These are phyloP conservation scores for Phalacrocorax pelagicus DNA, from an alignment of 2,113 vertebrate species.

Conservation along the genomic window DNA sequence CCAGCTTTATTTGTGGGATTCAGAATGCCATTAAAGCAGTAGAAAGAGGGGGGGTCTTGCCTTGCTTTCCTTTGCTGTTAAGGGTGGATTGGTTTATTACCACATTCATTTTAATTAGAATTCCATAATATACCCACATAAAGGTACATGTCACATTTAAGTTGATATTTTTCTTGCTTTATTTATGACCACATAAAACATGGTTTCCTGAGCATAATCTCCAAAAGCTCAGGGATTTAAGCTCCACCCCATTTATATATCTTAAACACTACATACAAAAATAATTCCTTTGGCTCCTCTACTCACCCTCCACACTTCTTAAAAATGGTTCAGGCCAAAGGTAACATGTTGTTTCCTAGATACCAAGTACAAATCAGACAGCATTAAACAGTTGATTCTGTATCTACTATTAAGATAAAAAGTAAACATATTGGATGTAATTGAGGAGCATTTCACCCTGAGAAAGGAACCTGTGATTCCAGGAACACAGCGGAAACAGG, in stretches of 20 bases:
- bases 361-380: neutral
- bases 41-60: neutral
- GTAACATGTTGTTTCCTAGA: neutral
- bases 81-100: conserved; percentile 58
- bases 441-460: neutral
- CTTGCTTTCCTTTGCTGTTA: conserved; percentile 28
- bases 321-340: conserved; percentile 29
- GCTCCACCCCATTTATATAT: conserved; percentile 58
- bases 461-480: neutral
- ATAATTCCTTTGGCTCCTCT: conserved; percentile 33
- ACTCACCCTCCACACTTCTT: neutral
- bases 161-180: conserved; percentile 66
- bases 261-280: conserved; percentile 19
- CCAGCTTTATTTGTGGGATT: conserved; percentile 65
- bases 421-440: neutral
- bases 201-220: conserved; percentile 67
- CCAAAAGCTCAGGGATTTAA: conserved; percentile 55
- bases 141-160: conserved; percentile 50
- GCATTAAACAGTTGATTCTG: neutral
- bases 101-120: conserved; percentile 65
- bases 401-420: conserved; percentile 1
- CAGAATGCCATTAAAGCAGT: conserved; percentile 33
- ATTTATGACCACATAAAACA: conserved; percentile 71
- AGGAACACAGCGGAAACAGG: neutral
- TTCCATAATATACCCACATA: conserved; percentile 66